Conservation (phyloP, 2,113 vertebrate genomes). For the Notothenia coriiceps region DNA sequence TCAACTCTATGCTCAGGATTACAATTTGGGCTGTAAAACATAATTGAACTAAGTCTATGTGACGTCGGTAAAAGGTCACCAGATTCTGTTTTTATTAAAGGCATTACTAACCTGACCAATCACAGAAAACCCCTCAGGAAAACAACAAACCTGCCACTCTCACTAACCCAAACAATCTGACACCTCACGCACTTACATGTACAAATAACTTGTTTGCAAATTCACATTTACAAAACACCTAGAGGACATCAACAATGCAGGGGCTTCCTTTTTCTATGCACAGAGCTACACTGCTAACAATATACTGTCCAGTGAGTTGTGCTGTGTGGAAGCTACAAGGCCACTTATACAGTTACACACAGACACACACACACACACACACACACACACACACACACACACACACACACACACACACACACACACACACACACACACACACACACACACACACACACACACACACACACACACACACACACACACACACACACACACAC, state of each 20-base stretch:
- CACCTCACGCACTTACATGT: constrained; percentile 5
- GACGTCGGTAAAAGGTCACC: background rate
- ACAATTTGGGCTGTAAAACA: background rate
- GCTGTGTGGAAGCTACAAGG: constrained; percentile 57
- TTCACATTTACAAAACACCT: constrained; percentile 2
- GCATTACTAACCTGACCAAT: background rate
- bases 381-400: constrained; percentile 19
- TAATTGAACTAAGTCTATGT: background rate
- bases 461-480: too few species aligned
- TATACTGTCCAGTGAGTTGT: constrained; percentile 38
- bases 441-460: too few species aligned
- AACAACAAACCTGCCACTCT: background rate
- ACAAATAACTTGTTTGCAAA: background rate
- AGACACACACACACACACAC: constrained; percentile 13
- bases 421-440: too few species aligned
- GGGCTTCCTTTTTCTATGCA: constrained; percentile 28
- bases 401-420: background rate
- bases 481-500: too few species aligned
- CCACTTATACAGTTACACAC: background rate
- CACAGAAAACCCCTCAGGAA: constrained; percentile 2
- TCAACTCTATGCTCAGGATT: background rate
- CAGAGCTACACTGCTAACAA: constrained; percentile 39
- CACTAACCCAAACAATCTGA: constrained; percentile 11
- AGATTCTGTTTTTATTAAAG: background rate
- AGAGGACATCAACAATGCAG: constrained; percentile 18